Percentiles rank a stretch among this genome's conserved stretches.
Evolutionary conservation across 1,140 invertebrate genomes (phyloP).

Genomic region (Macrotrachela quadricornifera): DNA sequence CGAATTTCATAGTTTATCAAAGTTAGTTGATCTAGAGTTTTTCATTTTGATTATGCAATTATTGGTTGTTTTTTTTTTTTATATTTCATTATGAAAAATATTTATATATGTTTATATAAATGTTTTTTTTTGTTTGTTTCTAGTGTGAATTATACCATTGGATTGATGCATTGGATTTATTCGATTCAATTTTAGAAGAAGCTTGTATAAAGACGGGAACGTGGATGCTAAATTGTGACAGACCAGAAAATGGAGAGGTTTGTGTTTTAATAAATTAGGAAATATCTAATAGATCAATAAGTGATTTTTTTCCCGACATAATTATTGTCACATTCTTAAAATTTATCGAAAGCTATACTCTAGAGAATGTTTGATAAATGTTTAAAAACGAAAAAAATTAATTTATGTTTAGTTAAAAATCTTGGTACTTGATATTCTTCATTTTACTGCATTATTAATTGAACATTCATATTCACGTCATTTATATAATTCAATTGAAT

Average conservation of each 20-base stretch:
- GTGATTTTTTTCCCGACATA: too few species aligned
- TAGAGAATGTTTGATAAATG: too few species aligned
- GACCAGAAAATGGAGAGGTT: conserved; percentile 42
- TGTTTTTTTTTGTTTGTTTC: too few species aligned
- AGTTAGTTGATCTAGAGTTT: too few species aligned
- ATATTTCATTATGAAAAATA: too few species aligned
- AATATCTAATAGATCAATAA: conserved; percentile 9
- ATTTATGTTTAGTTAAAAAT: conserved; percentile 52
- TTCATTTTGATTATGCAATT: too few species aligned
- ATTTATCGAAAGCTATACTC: too few species aligned
- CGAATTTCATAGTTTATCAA: background rate
- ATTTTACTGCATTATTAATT: conserved; percentile 62
- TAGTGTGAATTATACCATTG: conserved; percentile 67
- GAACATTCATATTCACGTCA: conserved; percentile 73
- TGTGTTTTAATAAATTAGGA: conserved; percentile 1
- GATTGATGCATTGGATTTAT: conserved; percentile 62
- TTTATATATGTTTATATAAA: background rate
- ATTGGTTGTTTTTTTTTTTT: too few species aligned
- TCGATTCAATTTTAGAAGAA: conserved; percentile 56
- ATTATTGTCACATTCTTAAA: too few species aligned
- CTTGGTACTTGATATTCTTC: conserved; percentile 50
- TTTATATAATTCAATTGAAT: conserved; percentile 72
- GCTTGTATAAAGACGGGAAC: conserved; percentile 41
- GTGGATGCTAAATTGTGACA: conserved; percentile 57
- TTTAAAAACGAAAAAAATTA: too few species aligned